Evolutionary conservation across 2,113 vertebrate species (phyloP), one percentile per base, ranked within the genome.

Genomic region (Peromyscus polionotus): DNA sequence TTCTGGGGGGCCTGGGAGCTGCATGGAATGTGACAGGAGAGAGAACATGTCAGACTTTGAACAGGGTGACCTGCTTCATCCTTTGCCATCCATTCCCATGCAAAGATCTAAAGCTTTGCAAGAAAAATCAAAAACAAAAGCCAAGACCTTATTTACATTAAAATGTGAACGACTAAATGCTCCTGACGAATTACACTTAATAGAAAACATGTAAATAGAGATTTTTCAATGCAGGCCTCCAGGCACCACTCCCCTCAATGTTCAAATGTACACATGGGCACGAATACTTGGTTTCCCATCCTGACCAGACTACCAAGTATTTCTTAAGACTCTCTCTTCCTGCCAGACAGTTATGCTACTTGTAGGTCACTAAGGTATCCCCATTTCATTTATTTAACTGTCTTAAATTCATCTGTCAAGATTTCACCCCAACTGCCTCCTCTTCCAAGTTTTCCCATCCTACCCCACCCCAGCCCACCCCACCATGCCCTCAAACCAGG

Each of bases 331-430:
- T 19, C 12, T 12, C 22, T 93, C 39, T 88, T 80, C 48, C 31
- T 83, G 70, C 51, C 51, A 91, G 90, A 16, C 22, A 81, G 61
- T 90, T 88, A 59, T 45, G 31, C 28, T 59, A 13, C 17, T 72
- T 63, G 48, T 6, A 36, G 57, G 39, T 28, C 17, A 51, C 51
- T 39, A 65, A 75, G 63, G 26, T 59, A 45, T 20, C 17, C 4
- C 54, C 75, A 26, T 22, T 89, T 65, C n/a, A 20, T 84, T 91
- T 83, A 79, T 36, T 87, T 89, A 14, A 42, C 83, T 84, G 51
- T 84, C 7, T 83, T 95, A 87, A 63, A 75, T 88, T 76, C 26
- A 59, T 90, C 88, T 84, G 72, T 97, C 61, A 90, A 90, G 79
- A 88, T 31, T 81, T 70, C 57, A 88, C n/a, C 12, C 17, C 57